Base-by-base conservation (phyloP, 2,888 invertebrate species). In the Celastrina argiolus region DNA sequence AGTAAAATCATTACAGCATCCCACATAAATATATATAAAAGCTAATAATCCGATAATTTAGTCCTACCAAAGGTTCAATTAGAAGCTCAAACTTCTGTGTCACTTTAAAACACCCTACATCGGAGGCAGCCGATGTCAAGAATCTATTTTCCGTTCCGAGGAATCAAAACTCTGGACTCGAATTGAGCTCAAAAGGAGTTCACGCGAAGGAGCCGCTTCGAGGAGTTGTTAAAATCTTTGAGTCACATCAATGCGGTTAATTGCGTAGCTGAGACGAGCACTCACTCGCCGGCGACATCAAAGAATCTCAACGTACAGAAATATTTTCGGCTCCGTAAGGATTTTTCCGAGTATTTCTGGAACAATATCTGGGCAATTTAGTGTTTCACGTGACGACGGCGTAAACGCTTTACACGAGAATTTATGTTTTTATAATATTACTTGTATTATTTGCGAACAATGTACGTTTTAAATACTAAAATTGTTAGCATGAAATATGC, bases 201-300 rank as follows among this genome's bases (percentile, higher is more conserved):
- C 75, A 75, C 74, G 74, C 76, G 71, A 71, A 66, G 59, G 71
- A 69, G 71, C 69, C 73, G 69, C 66, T 69, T 79, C 73, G 66
- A 82, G 82, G 70, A 74, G 76, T 77, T 75, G 78, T 78, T 74
- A 67, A 75, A 75, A 77, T 77, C 79, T 82, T 81, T 81, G 78
- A 80, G 77, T 75, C 77, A 79, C 78, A 80, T 78, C 80, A 79
- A 77, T 79, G 77, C 76, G 75, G 77, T 82, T 84, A 84, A 84
- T 84, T 81, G 80, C 77, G 78, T 78, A 72, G 75, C 79, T 73
- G 72, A 69, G 76, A 78, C 74, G 73, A 85, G 84, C 69, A 75
- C 79, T 82, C 84, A 83, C 87, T 87, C 84, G 83, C 81, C 83
- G 72, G 69, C 71, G 75, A 72, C 78, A 81, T 86, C 87, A 87